Evolutionary conservation across 2,888 invertebrate genomes (phyloP).

Genomic region (Cryptus viduatorius): DNA sequence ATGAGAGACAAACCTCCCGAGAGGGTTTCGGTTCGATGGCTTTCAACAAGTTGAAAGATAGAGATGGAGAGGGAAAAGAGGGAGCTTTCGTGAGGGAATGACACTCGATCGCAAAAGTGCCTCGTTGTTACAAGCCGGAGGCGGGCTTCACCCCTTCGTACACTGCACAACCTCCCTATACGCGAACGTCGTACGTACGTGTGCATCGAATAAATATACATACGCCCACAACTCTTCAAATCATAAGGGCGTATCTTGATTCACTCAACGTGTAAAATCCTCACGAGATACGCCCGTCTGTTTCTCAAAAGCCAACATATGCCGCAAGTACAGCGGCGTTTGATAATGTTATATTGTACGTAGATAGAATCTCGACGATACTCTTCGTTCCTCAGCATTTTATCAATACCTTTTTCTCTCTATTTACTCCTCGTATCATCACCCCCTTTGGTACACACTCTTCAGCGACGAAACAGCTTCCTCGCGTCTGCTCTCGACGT

Average conservation of each 20-base stretch:
- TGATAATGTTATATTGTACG: constrained; percentile 1
- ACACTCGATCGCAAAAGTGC: constrained; percentile 80
- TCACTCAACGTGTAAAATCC: too few species aligned
- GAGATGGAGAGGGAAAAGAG: constrained; percentile 49
- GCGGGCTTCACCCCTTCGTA: constrained; percentile 39
- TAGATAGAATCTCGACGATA: constrained; percentile 28
- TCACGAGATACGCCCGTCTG: not conserved
- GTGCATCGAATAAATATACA: not conserved
- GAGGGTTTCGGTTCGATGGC: constrained; percentile 63
- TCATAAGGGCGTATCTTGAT: too few species aligned
- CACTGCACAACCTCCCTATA: not conserved
- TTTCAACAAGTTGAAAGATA: constrained; percentile 60
- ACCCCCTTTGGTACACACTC: not conserved
- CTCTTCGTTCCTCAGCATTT: constrained; percentile 48
- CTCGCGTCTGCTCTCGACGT: not conserved
- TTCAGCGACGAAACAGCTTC: constrained; percentile 8
- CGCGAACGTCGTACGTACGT: not conserved
- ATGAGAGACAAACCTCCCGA: constrained; percentile 28
- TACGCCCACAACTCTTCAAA: not conserved
- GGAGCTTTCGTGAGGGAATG: constrained; percentile 75
- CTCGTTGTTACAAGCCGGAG: constrained; percentile 75
- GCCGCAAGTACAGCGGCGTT: not conserved
- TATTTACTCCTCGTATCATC: constrained; percentile 15
- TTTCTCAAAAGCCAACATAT: not conserved
- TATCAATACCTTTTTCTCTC: constrained; percentile 23